phyloP scores from a whole-genome alignment of 1,140 invertebrate genomes.

The Drosophila ficusphila region DNA sequence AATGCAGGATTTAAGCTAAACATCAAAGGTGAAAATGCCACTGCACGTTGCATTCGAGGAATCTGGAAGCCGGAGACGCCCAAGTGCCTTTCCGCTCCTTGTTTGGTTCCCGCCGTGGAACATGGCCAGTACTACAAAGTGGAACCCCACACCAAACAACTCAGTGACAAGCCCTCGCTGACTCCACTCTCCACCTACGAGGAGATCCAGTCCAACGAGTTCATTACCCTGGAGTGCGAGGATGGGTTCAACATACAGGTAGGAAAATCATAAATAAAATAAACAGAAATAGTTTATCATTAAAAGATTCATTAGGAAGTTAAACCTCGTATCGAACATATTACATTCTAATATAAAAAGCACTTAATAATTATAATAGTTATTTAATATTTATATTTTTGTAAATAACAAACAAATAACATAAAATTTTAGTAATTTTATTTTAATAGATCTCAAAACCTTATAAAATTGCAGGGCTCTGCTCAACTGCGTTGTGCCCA shows the following conservation, averaged over 20 bases:
- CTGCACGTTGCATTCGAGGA: slow-evolving; percentile 91
- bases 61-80: slow-evolving; percentile 93
- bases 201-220: slow-evolving; percentile 82
- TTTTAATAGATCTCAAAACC: too few species aligned
- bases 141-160: slow-evolving; percentile 69
- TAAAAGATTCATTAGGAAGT: too few species aligned
- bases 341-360: too few species aligned
- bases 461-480: slow-evolving; percentile 85
- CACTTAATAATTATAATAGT: too few species aligned
- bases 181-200: slow-evolving; percentile 76
- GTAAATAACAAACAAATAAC: too few species aligned
- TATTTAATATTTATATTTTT: too few species aligned
- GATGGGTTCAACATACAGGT: slow-evolving; percentile 82
- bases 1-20: slow-evolving; percentile 90
- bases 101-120: slow-evolving; percentile 80
- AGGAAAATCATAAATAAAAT: background rate
- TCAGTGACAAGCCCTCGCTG: slow-evolving; percentile 69
- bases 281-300: too few species aligned
- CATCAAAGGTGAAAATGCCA: slow-evolving; percentile 88
- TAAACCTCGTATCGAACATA: too few species aligned
- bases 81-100: slow-evolving; percentile 87
- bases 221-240: slow-evolving; percentile 80
- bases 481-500: slow-evolving; percentile 90
- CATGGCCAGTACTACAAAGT: slow-evolving; percentile 82
- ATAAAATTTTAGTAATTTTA: background rate